These are phyloP conservation scores for Rapana venosa DNA, from an alignment of 2,888 invertebrate genomes.

Conservation along the genomic window DNA sequence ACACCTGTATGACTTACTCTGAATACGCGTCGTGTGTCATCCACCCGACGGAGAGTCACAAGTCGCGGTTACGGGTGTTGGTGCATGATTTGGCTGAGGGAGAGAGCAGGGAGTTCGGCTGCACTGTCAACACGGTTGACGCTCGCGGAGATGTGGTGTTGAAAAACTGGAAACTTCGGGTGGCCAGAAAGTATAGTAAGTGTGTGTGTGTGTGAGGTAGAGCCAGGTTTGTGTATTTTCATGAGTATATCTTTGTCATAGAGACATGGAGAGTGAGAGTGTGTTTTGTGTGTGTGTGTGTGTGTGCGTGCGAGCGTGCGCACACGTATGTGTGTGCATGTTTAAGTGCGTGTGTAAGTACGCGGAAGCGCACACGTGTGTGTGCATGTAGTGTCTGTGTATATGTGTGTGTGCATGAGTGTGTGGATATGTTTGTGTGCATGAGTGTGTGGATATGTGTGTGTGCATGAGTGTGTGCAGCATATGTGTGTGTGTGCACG, in stretches of 20 bases:
- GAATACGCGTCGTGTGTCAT: conserved; percentile 34
- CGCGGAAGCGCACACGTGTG: too few relatives aligned
- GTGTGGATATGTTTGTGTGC: too few relatives aligned
- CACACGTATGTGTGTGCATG: not conserved
- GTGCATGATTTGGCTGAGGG: conserved; percentile 37
- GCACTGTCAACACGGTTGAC: not conserved
- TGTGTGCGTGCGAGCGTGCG: not conserved
- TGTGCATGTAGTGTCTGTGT: too few relatives aligned
- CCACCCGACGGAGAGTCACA: not conserved
- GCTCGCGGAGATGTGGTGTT: not conserved
- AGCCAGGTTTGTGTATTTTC: not conserved
- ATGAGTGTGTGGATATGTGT: too few relatives aligned
- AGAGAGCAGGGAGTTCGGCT: conserved; percentile 26
- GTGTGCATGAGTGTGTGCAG: too few relatives aligned
- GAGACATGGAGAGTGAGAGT: not conserved
- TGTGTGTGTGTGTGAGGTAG: conserved; percentile 26
- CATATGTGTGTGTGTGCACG: too few relatives aligned
- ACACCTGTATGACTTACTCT: not conserved
- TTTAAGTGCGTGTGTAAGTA: not conserved
- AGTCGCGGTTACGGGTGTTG: conserved; percentile 25
- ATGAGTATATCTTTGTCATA: not conserved
- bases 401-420: too few relatives aligned
- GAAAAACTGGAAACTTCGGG: not conserved
- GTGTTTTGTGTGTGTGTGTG: not conserved
- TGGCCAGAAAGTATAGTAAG: not conserved